Base-by-base conservation (phyloP, 1,140 invertebrate species). In the Cydia splendana region DNA sequence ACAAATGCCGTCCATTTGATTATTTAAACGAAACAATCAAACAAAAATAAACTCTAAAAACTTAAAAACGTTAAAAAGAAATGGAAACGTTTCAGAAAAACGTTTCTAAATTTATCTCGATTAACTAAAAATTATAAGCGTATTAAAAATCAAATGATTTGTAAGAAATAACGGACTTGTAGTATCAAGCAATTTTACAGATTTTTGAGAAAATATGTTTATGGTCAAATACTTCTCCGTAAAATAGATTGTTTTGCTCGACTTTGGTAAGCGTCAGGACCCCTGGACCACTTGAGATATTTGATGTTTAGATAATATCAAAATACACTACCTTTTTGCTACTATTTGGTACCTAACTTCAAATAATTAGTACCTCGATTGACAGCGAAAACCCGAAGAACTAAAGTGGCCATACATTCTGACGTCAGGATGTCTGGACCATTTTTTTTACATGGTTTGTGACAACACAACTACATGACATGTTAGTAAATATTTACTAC, bases 1-100 rank as follows among this genome's bases (percentile, higher is more conserved):
- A 81, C 86, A 91, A 86, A 89, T 86, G 30, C 84, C 86, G 83
- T 81, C 65, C 85, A 87, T 87, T 90, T 87, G 85, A 84, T 75
- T 77, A 15, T 65, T 18, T 4, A 65, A 62, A 81, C 74, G 65
- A 78, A 73, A 79, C 76, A 76, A 79, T 67, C 76, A 77, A 38
- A 69, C 57, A 79, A 48, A 62, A 62, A 51, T 71, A 75, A 75
- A 77, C 30, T 62, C 45, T 53, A 38, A 38, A 62, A 34, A 62
- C 53, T 53, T 62, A 57, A 75, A 62, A 38, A 62, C 45, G 20
- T 74, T 51, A 48, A 10, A 20, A 57, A 6, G n/a, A 62, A 20
- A 18, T 42, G 53, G n/a, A 57, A 57, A 57, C 15, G 13, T 53
- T n/a, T 18, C 6, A 12, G 42, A 13, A 4, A 53, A 62, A 62